Conservation (phyloP, 2,113 vertebrate genomes). For the Danio rerio region GRCz12tu NC_133194.1:26368001-26368500, state of each 20-base stretch:
- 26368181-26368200: not conserved
- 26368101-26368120: not conserved
- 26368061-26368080: too few relatives aligned
- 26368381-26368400: not conserved
- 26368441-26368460: slow-evolving; percentile 53
- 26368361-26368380: slow-evolving; percentile 57
- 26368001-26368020: too few relatives aligned
- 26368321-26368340: slow-evolving; percentile 71
- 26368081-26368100: too few relatives aligned
- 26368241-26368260: slow-evolving; percentile 20
- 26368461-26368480: slow-evolving; percentile 79
- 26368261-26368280: slow-evolving; percentile 80
- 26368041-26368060: too few relatives aligned
- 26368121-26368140: not conserved
- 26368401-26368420: not conserved
- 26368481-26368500: slow-evolving; percentile 64
- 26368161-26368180: not conserved
- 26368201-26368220: not conserved
- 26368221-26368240: not conserved
- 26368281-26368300: slow-evolving; percentile 77
- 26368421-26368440: not conserved
- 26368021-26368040: too few relatives aligned
- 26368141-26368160: not conserved
- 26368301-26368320: slow-evolving; percentile 74
- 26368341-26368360: slow-evolving; percentile 77